A percentile compares a stretch with the other conserved stretches of the same genome.
Evolutionary conservation across 2,888 invertebrate genomes (phyloP).

Genomic region (Teleiodes luculella): DNA sequence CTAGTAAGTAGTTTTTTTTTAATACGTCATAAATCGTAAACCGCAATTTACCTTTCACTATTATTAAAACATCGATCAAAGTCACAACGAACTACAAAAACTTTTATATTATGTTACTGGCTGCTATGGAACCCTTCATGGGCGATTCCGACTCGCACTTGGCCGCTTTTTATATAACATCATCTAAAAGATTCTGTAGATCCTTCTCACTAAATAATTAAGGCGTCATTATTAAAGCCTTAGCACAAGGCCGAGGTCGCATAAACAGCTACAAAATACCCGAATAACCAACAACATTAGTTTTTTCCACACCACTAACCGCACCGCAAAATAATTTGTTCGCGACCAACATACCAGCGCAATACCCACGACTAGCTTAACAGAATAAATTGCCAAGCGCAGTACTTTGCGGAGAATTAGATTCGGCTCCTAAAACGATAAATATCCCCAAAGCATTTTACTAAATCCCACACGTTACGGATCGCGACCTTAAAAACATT

Average conservation of each 20-base stretch:
- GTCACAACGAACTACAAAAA: no score
- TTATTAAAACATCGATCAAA: no score
- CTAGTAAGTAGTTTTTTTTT: no score
- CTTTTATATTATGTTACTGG: no score
- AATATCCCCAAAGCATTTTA: conserved; percentile 11
- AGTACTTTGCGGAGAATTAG: conserved; percentile 10
- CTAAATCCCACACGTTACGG: conserved; percentile 5
- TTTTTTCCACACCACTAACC: background rate
- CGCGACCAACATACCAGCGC: background rate
- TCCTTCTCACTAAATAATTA: background rate
- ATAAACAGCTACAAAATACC: background rate
- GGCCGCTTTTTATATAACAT: no score
- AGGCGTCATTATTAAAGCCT: background rate
- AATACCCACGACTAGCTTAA: conserved; percentile 3
- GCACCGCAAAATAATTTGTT: conserved; percentile 2
- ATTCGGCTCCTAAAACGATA: conserved; percentile 11
- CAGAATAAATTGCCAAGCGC: conserved; percentile 4
- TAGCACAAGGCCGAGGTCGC: background rate
- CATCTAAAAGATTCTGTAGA: no score
- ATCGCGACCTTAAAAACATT: conserved; percentile 18
- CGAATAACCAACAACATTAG: conserved; percentile 1
- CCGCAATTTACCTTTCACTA: no score
- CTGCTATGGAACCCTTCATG: no score
- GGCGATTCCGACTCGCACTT: no score
- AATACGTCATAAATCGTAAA: no score